Evolutionary conservation across 2,888 invertebrate species (phyloP).

Genomic region (Aphodius granarius): DNA sequence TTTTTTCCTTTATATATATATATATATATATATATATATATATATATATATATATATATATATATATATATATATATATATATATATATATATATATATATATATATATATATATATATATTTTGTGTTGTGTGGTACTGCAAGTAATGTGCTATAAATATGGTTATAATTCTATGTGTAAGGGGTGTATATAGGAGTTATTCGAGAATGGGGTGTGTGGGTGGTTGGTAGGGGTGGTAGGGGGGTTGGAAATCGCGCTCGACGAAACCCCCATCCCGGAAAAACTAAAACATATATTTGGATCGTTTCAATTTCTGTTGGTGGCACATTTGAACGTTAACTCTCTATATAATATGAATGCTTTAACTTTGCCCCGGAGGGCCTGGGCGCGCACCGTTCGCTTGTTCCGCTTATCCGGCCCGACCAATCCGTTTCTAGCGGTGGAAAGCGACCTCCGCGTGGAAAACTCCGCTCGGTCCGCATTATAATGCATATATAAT

Average conservation of each 20-base stretch:
- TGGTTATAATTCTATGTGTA: too few species aligned
- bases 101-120: too few species aligned
- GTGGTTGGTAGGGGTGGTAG: background rate
- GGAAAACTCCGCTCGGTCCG: slow-evolving; percentile 43
- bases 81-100: too few species aligned
- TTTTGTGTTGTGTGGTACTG: too few species aligned
- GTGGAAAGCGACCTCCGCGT: slow-evolving; percentile 37
- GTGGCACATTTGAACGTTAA: slow-evolving; percentile 56
- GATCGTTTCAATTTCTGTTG: slow-evolving; percentile 56
- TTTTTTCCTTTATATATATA: too few species aligned
- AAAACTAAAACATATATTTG: slow-evolving; percentile 54
- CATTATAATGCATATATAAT: slow-evolving; percentile 56
- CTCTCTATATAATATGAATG: slow-evolving; percentile 56
- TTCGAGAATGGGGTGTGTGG: too few species aligned
- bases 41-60: too few species aligned
- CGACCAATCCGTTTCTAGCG: slow-evolving; percentile 45
- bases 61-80: too few species aligned
- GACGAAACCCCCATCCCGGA: slow-evolving; percentile 30
- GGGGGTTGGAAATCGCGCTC: background rate
- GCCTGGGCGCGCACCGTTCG: background rate
- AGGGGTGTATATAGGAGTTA: too few species aligned
- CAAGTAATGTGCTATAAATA: too few species aligned
- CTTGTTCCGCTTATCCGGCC: slow-evolving; percentile 40
- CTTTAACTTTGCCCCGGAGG: slow-evolving; percentile 51
- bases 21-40: too few species aligned